Evolutionary conservation across 1,140 invertebrate genomes (phyloP).

Genomic region (Drosophila melanogaster): Release_6_plus_ISO1_MT NT_033777.3:16569001-16569500

Average conservation of each 20-base stretch:
- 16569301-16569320: conserved; percentile 48
- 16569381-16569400: conserved; percentile 2
- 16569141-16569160: conserved; percentile 95
- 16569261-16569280: conserved; percentile 77
- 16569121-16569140: conserved; percentile 85
- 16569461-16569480: conserved; percentile 12
- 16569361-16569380: conserved; percentile 41
- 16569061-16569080: conserved; percentile 85
- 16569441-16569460: conserved; percentile 14
- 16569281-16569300: conserved; percentile 59
- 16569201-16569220: neutral
- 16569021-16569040: conserved; percentile 86
- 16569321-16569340: conserved; percentile 64
- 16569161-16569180: conserved; percentile 95
- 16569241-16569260: conserved; percentile 54
- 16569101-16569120: conserved; percentile 26
- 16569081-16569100: conserved; percentile 9
- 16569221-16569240: conserved; percentile 17
- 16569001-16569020: conserved; percentile 52
- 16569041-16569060: conserved; percentile 91
- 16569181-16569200: conserved; percentile 93
- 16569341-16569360: conserved; percentile 60
- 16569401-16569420: conserved; percentile 23
- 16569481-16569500: conserved; percentile 96
- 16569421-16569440: neutral